Evolutionary conservation across 2,888 invertebrate species (phyloP), one percentile per base, ranked within the genome.

Genomic region (Tipula lateralis): DNA sequence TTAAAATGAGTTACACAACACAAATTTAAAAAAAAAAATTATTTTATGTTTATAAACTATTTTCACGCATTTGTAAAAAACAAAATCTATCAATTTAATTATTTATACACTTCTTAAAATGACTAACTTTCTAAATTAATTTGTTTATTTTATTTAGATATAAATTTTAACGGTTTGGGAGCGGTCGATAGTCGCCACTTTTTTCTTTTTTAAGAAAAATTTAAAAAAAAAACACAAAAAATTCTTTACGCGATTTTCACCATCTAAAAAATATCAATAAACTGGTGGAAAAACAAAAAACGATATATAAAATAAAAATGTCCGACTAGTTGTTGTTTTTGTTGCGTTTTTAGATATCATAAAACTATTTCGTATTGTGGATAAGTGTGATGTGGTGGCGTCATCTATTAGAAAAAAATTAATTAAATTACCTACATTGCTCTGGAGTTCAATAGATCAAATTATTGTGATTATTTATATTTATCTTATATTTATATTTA

Each of bases 241-340:
- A 82, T 39, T 81, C 83, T 85, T 81, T 83, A 85, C 83, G 83
- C 84, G 84, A 85, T 84, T 85, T 86, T 80, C 85, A 85, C 85
- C 85, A 85, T 85, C 84, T 83, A 85, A 85, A 85, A 66, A 66
- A 66, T 66, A 66, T 66, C 66, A 66, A 66, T 66, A 66, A 66
- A 66, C 66, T 66, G 24, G 66, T 66, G 66, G 66, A 66, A 66
- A 44, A 66, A 66, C 66, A 66, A 66, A 66, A 66, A 66, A 66
- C n/a, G 66, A 66, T 66, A 66, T 66, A 66, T 9, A 0, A 24
- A 66, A 66, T 66, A 66, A 66, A 66, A 66, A 66, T 66, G 66
- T 66, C 66, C 12, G 66, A 66, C 66, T 24, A 24, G 9, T 9
- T 66, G 19, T 66, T 50, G n/a, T 66, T 66, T 6, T 66, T 66